Conservation (phyloP, 1,140 invertebrate genomes). For the Doryteuthis pealeii region DNA sequence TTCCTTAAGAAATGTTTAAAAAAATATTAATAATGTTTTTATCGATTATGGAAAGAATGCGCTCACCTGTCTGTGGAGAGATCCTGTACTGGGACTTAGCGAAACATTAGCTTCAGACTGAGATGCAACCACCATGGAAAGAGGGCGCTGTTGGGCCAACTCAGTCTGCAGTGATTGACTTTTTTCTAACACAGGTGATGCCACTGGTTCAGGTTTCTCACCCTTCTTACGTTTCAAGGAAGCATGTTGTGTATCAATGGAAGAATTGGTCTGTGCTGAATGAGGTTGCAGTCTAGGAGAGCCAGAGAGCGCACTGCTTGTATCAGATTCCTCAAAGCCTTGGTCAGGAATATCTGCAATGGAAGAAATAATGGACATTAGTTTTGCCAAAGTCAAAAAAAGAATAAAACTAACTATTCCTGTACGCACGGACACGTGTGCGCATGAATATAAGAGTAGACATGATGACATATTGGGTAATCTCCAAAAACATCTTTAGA, state of each 20-base stretch:
- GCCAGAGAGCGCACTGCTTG: conserved; percentile 35
- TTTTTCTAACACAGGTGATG: conserved; percentile 47
- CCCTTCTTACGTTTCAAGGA: conserved; percentile 64
- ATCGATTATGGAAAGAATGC: not conserved
- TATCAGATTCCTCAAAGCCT: conserved; percentile 54
- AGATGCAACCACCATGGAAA: conserved; percentile 58
- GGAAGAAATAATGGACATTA: not conserved
- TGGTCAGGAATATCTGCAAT: conserved; percentile 39
- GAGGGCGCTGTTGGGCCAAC: conserved; percentile 52
- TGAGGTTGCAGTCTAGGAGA: conserved; percentile 5
- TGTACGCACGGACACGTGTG: no score
- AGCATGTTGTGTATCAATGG: conserved; percentile 64
- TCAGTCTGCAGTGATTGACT: conserved; percentile 53
- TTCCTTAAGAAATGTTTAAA: no score
- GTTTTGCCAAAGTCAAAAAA: no score
- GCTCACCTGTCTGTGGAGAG: conserved; percentile 56
- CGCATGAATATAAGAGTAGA: no score
- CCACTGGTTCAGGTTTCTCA: conserved; percentile 31
- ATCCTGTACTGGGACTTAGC: conserved; percentile 51
- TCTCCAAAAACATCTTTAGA: no score
- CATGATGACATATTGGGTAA: no score
- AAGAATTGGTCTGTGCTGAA: conserved; percentile 12
- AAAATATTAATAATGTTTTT: no score
- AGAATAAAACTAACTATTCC: no score
- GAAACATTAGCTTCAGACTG: conserved; percentile 55